These are phyloP conservation scores for Nomada ferruginata DNA, from an alignment of 2,888 invertebrate genomes.

Conservation along the genomic window DNA sequence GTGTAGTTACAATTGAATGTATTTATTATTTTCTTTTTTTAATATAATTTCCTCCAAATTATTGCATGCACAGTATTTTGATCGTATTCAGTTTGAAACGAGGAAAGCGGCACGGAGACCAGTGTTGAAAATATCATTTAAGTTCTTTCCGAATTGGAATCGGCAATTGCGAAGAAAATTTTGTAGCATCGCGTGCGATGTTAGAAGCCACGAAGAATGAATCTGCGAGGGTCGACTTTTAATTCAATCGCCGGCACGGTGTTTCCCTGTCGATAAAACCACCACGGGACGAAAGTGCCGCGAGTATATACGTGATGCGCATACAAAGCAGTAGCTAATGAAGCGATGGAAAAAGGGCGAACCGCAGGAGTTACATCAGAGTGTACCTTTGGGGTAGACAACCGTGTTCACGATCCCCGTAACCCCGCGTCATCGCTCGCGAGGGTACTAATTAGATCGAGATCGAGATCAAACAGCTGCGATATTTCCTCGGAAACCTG, in stretches of 20 bases:
- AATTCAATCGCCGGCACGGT: background rate
- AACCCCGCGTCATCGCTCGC: constrained; percentile 7
- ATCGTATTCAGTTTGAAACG: too few species aligned
- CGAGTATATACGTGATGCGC: background rate
- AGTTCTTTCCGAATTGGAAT: too few species aligned
- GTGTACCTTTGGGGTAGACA: constrained; percentile 29
- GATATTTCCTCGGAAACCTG: constrained; percentile 32
- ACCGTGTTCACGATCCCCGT: background rate
- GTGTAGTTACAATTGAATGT: too few species aligned
- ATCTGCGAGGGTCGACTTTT: background rate
- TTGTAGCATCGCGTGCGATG: background rate
- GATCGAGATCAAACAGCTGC: constrained; percentile 40
- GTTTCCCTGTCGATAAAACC: constrained; percentile 4
- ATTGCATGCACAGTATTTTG: too few species aligned
- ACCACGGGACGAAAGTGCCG: background rate
- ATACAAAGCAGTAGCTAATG: constrained; percentile 38
- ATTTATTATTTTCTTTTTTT: too few species aligned
- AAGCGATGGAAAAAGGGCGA: constrained; percentile 34
- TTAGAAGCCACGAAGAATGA: too few species aligned
- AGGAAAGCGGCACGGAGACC: too few species aligned
- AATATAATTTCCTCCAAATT: too few species aligned
- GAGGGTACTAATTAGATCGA: constrained; percentile 43
- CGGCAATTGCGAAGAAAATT: background rate
- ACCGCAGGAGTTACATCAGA: constrained; percentile 41
- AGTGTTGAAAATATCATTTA: too few species aligned